Evolutionary conservation across 2,888 invertebrate genomes (phyloP), one percentile per base, ranked within the genome.

Genomic region (Limnephilus rhombicus): DNA sequence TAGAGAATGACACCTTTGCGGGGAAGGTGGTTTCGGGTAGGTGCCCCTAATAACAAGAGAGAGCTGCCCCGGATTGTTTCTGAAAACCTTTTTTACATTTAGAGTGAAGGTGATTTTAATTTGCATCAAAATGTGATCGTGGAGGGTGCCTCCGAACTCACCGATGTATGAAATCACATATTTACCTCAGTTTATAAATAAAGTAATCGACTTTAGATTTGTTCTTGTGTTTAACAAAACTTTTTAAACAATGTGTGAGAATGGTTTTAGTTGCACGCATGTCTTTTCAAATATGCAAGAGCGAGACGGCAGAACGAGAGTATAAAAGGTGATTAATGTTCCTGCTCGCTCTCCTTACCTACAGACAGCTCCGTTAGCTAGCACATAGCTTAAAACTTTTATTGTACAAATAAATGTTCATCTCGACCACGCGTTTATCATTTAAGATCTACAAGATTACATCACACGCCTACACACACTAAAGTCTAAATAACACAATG

Each of bases 21-120:
- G 89, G 37, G 82, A 37, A 53, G 85, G n/a, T 41, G 85, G 53
- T 34, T 37, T 81, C 68, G 18, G 85, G 81, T 68, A 68, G 68
- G 68, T 68, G n/a, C 68, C 68, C 68, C 24, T 68, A 68, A 68
- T 88, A 88, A 91, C 90, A 90, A 68, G 45, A 34, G 82, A 24
- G 80, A 80, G 24, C 68, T 85, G 53, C 53, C 89, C 89, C 45
- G 68, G 53, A 90, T 91, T 91, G 90, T 92, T 91, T 90, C 93
- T 89, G 91, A 92, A 90, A 81, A 80, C 91, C 93, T 92, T 91
- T 93, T 93, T 92, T 93, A 92, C 91, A 93, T 92, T 91, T 93
- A 93, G 92, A 93, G 92, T 93, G 93, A 87, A 92, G 92, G 92
- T 91, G 93, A 91, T 91, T 88, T 24, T 91, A 88, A 93, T 93